phyloP scores from a whole-genome alignment of 2,113 vertebrate species.

The Azemiops feae region DNA sequence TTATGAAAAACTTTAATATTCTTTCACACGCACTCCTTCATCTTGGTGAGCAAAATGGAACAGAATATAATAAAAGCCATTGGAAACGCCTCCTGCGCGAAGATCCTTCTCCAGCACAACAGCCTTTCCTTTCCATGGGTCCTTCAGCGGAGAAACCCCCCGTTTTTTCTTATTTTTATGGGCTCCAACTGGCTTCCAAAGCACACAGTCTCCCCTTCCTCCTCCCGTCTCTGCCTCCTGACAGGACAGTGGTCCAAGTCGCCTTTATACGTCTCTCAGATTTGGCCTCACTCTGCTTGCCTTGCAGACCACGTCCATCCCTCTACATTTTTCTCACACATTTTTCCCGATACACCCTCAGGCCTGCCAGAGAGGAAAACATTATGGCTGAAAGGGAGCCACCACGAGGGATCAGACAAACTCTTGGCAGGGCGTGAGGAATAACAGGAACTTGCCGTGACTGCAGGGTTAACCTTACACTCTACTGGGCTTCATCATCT shows the following conservation, averaged over 20 bases:
- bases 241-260: not conserved
- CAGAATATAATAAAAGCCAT: not conserved
- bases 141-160: not conserved
- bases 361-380: conserved; percentile 12
- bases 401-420: not conserved
- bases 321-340: not conserved
- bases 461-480: rapidly evolving
- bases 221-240: not conserved
- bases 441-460: not conserved
- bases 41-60: not conserved
- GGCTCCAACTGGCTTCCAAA: not conserved
- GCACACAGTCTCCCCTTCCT: too few species aligned
- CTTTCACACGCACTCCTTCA: not conserved
- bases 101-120: not conserved
- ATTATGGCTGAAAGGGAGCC: not conserved
- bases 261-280: not conserved
- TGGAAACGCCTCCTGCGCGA: not conserved
- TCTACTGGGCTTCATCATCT: not conserved
- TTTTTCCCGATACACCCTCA: not conserved
- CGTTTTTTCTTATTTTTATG: not conserved
- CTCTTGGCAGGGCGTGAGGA: not conserved
- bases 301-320: not conserved
- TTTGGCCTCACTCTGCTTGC: not conserved
- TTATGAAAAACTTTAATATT: not conserved
- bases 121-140: not conserved